A percentile compares a stretch with the other conserved stretches of the same genome.
Conservation (phyloP, 2,113 vertebrate species). For the Protobothrops flavoviridis region DNA sequence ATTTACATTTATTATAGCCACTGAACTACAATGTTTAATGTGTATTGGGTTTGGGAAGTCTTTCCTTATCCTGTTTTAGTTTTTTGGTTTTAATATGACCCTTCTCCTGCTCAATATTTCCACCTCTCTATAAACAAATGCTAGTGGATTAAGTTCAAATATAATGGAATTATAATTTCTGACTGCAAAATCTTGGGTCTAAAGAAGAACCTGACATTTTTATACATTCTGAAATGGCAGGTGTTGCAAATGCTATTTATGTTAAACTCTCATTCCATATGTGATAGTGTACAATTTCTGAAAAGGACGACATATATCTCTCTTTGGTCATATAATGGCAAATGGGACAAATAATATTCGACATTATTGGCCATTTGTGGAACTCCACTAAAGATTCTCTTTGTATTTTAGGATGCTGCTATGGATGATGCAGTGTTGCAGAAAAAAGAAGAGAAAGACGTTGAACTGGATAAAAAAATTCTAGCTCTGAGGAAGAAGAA, state of each 20-base stretch:
- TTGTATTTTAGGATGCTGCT: constrained; percentile 67
- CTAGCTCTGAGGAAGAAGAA: constrained; percentile 92
- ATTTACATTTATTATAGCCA: neutral
- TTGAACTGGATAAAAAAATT: constrained; percentile 91
- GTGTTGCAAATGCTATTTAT: neutral
- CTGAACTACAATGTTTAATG: neutral
- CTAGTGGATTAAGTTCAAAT: neutral
- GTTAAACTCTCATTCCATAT: neutral
- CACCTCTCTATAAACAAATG: neutral
- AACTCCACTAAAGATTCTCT: constrained; percentile 5
- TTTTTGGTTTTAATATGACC: neutral
- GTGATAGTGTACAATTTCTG: neutral
- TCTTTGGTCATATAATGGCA: neutral
- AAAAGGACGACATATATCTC: neutral
- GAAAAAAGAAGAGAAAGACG: constrained; percentile 86
- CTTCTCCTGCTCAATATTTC: neutral
- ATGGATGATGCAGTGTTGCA: constrained; percentile 75
- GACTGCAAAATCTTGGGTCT: neutral
- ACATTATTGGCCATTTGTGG: neutral
- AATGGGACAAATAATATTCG: neutral
- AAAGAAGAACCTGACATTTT: neutral
- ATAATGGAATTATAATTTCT: neutral
- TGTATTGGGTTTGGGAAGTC: neutral
- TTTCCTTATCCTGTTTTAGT: neutral
- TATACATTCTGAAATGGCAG: neutral